A percentile compares a stretch with the other conserved stretches of the same genome.
Conservation (phyloP, 2,113 vertebrate genomes). For the Recurvirostra avosetta region DNA sequence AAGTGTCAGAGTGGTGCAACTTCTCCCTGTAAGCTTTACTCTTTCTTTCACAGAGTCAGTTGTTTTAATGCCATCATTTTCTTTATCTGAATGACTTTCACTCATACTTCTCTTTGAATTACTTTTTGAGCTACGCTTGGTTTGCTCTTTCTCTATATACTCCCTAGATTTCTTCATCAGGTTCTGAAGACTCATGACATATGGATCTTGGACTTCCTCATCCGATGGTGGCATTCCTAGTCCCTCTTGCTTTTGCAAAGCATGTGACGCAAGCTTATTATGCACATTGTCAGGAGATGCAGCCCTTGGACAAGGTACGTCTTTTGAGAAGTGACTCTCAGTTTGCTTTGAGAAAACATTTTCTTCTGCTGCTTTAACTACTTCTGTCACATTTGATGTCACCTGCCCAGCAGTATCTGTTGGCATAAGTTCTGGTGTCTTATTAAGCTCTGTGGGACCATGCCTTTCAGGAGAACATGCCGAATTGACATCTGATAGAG, state of each 20-base stretch:
- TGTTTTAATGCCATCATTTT: constrained; percentile 71
- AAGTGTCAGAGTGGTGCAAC: constrained; percentile 35
- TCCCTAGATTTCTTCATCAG: constrained; percentile 89
- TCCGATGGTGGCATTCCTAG: neutral
- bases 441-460: neutral
- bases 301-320: neutral
- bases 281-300: neutral
- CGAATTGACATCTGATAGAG: constrained; percentile 18
- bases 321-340: neutral
- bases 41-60: constrained; percentile 60
- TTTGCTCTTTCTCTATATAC: constrained; percentile 83
- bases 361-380: constrained; percentile 3
- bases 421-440: constrained; percentile 4
- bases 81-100: constrained; percentile 79
- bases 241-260: constrained; percentile 22
- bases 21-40: constrained; percentile 61
- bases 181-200: constrained; percentile 83
- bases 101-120: constrained; percentile 25
- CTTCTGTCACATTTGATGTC: neutral
- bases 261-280: neutral
- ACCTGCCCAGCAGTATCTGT: neutral
- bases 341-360: neutral
- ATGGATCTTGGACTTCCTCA: constrained; percentile 70
- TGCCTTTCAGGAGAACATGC: neutral
- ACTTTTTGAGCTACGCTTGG: constrained; percentile 65